phyloP scores from a whole-genome alignment of 2,888 invertebrate genomes.

The Trilocha varians region DNA sequence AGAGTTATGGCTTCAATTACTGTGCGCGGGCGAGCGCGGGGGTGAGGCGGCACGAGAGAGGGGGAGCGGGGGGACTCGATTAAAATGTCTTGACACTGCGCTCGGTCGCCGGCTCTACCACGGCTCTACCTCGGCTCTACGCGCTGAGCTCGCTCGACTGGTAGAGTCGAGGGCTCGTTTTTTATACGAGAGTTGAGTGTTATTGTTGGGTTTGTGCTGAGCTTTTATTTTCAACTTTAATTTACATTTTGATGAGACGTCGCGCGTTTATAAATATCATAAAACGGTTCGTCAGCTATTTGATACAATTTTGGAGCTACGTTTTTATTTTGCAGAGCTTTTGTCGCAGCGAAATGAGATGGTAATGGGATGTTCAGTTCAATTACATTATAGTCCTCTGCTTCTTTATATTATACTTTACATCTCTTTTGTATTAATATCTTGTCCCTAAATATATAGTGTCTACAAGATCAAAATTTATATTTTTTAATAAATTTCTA shows the following conservation, averaged over 20 bases:
- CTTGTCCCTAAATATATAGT: too few species aligned
- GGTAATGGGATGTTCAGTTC: too few species aligned
- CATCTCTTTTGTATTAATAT: too few species aligned
- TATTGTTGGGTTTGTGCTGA: constrained; percentile 7
- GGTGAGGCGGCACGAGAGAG: too few species aligned
- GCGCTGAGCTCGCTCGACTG: constrained; percentile 3
- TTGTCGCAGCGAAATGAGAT: too few species aligned
- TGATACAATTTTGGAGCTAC: background rate
- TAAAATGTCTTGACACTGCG: constrained; percentile 64
- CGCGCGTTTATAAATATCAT: background rate
- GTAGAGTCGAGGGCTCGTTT: background rate
- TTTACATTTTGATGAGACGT: constrained; percentile 4
- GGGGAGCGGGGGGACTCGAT: constrained; percentile 51
- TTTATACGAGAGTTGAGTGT: constrained; percentile 3
- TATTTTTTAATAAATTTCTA: too few species aligned
- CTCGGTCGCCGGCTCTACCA: constrained; percentile 36
- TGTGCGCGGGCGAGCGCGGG: too few species aligned
- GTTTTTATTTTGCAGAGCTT: too few species aligned
- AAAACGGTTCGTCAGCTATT: background rate
- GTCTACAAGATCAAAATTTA: too few species aligned
- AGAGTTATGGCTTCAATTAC: constrained; percentile 70
- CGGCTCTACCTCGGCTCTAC: constrained; percentile 17
- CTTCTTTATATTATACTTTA: too few species aligned
- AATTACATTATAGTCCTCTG: too few species aligned
- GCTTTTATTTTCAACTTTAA: background rate